A percentile compares a stretch with the other conserved stretches of the same genome.
Evolutionary conservation across 2,113 vertebrate genomes (phyloP).

Genomic region (Rhinoptilus africanus): DNA sequence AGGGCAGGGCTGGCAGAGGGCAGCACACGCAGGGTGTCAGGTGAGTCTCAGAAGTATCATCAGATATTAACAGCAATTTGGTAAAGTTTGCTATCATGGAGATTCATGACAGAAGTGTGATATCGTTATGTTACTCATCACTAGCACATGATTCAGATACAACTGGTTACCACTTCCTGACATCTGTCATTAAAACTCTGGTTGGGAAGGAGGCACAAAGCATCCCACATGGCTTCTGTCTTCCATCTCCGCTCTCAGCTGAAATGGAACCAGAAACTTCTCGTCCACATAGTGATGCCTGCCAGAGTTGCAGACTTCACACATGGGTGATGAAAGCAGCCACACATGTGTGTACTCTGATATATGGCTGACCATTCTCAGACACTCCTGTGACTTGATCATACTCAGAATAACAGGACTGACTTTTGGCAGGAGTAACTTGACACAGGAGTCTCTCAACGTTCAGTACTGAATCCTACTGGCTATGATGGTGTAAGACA

Average conservation of each 20-base stretch:
- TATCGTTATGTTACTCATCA: neutral
- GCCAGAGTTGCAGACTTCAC: neutral
- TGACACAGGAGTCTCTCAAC: neutral
- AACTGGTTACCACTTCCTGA: neutral
- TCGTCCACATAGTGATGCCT: neutral
- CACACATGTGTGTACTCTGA: neutral
- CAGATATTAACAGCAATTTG: neutral
- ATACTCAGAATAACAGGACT: neutral
- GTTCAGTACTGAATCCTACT: neutral
- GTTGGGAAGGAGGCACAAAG: neutral
- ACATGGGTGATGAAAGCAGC: neutral
- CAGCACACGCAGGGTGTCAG: neutral
- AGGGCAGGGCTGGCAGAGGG: neutral
- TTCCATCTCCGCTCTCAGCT: neutral
- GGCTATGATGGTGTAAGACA: neutral
- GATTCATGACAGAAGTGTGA: neutral
- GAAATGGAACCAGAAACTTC: neutral
- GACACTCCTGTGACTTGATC: neutral
- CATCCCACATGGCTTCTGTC: neutral
- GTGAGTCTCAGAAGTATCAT: neutral
- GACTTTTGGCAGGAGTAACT: neutral
- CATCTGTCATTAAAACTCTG: neutral
- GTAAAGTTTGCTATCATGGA: neutral
- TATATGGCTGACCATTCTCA: neutral
- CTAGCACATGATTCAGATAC: neutral